Percentiles rank a stretch among this genome's conserved stretches.
These are phyloP conservation scores for Glomeris marginata DNA, from an alignment of 2,888 invertebrate species.

Conservation along the genomic window DNA sequence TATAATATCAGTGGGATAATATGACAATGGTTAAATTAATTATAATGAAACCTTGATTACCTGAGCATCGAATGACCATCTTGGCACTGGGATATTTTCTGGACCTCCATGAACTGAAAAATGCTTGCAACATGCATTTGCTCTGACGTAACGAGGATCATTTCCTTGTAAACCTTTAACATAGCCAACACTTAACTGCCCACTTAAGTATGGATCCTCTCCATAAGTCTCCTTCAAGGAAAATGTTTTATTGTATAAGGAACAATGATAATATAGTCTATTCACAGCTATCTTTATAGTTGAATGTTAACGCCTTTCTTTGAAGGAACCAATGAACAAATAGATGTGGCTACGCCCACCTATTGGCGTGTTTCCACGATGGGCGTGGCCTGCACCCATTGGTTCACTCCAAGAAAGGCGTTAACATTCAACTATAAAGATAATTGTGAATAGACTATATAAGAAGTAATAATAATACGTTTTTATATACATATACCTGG, in stretches of 20 bases:
- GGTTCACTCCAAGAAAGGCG: no score
- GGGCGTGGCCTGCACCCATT: no score
- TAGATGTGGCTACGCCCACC: no score
- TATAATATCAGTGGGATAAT: no score
- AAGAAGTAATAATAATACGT: not conserved
- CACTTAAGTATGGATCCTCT: conserved; percentile 13
- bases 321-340: no score
- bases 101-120: conserved; percentile 12
- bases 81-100: conserved; percentile 12
- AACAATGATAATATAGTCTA: not conserved
- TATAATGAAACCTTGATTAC: not conserved
- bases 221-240: conserved; percentile 12
- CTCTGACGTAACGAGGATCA: conserved; percentile 10
- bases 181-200: conserved; percentile 7
- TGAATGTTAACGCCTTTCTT: no score
- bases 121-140: conserved; percentile 14
- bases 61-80: conserved; percentile 10
- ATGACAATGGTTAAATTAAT: no score
- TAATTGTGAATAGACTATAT: no score
- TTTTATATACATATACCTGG: conserved; percentile 5
- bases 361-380: no score
- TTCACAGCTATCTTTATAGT: no score
- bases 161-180: conserved; percentile 11
- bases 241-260: not conserved
- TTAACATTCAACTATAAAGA: no score